Percentiles rank a stretch among this genome's conserved stretches.
phyloP scores from a whole-genome alignment of 2,113 vertebrate genomes.

The Pedetes capensis region DNA sequence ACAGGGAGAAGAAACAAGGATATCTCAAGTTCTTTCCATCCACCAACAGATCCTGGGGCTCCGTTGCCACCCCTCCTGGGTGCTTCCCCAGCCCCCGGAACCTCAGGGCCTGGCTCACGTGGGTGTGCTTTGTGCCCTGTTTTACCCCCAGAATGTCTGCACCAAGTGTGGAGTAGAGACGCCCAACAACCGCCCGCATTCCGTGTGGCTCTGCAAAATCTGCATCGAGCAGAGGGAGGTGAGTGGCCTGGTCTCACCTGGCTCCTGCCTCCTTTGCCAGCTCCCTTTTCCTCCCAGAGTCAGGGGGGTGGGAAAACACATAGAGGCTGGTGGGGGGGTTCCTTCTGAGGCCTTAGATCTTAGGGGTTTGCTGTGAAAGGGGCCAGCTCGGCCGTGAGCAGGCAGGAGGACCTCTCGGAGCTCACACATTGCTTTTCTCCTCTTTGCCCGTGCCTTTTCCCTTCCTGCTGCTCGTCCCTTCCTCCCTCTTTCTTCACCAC shows the following conservation, averaged over 20 bases:
- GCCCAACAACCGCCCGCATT: conserved; percentile 84
- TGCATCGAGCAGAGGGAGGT: conserved; percentile 96
- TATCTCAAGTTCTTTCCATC: not conserved
- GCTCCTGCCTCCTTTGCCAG: accelerated
- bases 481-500: not conserved
- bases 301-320: not conserved
- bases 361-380: not conserved
- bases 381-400: not conserved
- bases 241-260: conserved; percentile 51
- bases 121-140: not conserved
- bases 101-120: not conserved
- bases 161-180: conserved; percentile 91
- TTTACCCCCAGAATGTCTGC: conserved; percentile 89
- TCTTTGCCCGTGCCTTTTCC: not conserved
- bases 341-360: not conserved
- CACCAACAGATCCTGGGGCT: accelerated
- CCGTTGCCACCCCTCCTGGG: accelerated
- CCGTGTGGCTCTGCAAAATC: conserved; percentile 94
- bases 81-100: not conserved
- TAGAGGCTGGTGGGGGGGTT: not conserved
- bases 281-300: not conserved
- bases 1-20: not conserved
- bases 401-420: not conserved
- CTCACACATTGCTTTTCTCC: not conserved
- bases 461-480: not conserved